Base-by-base conservation (phyloP, 2,888 invertebrate genomes). In the Pollenia angustigena region DNA sequence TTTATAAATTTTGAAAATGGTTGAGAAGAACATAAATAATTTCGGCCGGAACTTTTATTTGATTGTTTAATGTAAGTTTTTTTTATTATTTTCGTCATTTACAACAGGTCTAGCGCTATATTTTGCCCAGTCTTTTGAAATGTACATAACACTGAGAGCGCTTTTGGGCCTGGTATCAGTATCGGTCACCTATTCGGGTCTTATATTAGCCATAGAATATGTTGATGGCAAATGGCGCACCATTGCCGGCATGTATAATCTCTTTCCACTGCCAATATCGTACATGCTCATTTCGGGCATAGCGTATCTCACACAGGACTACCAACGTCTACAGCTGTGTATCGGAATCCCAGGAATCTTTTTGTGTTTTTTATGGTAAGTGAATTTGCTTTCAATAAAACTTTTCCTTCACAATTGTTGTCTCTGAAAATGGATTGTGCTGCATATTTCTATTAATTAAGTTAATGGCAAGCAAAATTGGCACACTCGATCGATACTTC, bases 191-290 rank as follows among this genome's bases (percentile, higher is more conserved):
- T 96, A 97, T 92, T 96, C 97, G 54, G 96, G 96, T 42, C 96
- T 97, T 89, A 97, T 97, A 8, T 94, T 97, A 50, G 95, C 96
- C 52, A 96, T 97, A 89, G 97, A 97, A 92, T 94, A 96, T 79
- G 96, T 97, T 4, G 96, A 96, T 56, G 96, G 97, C 2, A 95
- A 96, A 89, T 97, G 97, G 96, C 94, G 97, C 86, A 97, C 96
- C 4, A 95, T 97, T 81, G 96, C 97, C 2, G 97, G 97, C 79
- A 96, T 97, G 85, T 96, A 96, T 89, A 97, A 97, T 92, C 95
- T 97, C 90, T 96, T 97, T 92, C 97, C 97, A 85, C 95, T 97
- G 86, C 96, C 97, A 16, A 92, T 97, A 74, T 96, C 96, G 58
- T 97, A 97, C 91, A 95, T 97, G 90, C 94, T 95, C 40, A 96